phyloP scores from a whole-genome alignment of 2,888 invertebrate genomes.

The Mesoligia furuncula region DNA sequence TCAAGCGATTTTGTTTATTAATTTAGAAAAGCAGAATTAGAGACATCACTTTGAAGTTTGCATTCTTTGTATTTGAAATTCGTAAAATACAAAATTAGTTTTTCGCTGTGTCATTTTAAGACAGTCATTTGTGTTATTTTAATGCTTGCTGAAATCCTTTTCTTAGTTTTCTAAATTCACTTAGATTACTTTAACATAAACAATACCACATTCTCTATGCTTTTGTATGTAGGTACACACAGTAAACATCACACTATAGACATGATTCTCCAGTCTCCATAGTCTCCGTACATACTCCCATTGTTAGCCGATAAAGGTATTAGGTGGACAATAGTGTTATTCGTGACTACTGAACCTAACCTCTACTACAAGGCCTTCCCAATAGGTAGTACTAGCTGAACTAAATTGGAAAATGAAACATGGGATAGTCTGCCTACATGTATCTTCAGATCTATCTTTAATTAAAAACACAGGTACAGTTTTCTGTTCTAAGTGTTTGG shows the following conservation, averaged over 20 bases:
- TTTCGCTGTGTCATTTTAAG: constrained; percentile 11
- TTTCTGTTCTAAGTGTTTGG: not conserved
- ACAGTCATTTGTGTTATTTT: constrained; percentile 20
- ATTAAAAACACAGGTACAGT: not conserved
- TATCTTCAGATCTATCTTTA: not conserved
- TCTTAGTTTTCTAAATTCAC: not conserved
- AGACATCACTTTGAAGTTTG: constrained; percentile 61
- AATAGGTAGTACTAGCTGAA: not conserved
- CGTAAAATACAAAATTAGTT: constrained; percentile 28
- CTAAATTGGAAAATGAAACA: not conserved
- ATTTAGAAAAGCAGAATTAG: constrained; percentile 63
- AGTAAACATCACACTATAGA: not conserved
- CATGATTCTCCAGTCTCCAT: not conserved
- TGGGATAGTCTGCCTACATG: not conserved
- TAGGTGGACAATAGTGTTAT: constrained; percentile 19
- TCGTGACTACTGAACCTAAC: constrained; percentile 2
- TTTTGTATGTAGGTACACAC: not conserved
- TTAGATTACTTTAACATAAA: not conserved
- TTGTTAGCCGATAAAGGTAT: constrained; percentile 49
- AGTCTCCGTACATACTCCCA: constrained; percentile 37
- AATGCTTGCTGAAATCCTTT: constrained; percentile 4
- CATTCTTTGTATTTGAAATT: constrained; percentile 41
- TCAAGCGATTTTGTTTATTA: constrained; percentile 55
- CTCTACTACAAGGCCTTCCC: not conserved
- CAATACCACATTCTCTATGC: not conserved